These are phyloP conservation scores for Hirtodrosophila duncani DNA, from an alignment of 2,888 invertebrate species.

Conservation along the genomic window DNA sequence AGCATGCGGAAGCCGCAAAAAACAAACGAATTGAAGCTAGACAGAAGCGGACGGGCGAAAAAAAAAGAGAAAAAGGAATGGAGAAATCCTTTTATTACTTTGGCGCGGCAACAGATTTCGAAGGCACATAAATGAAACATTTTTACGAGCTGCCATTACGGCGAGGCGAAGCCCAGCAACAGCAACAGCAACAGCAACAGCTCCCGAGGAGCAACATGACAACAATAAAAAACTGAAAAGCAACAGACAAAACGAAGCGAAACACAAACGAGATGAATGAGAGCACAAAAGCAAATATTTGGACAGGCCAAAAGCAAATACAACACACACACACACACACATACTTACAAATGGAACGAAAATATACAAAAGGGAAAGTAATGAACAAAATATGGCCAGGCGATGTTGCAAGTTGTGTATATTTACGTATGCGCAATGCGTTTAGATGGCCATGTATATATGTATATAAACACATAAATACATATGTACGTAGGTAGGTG, in stretches of 20 bases:
- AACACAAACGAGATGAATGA: not conserved
- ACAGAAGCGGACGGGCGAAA: constrained; percentile 12
- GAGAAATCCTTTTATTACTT: constrained; percentile 64
- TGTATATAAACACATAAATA: constrained; percentile 19
- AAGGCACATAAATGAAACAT: constrained; percentile 69
- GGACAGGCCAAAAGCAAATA: constrained; percentile 5
- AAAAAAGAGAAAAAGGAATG: constrained; percentile 1
- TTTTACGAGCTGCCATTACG: constrained; percentile 71
- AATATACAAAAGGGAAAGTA: constrained; percentile 36
- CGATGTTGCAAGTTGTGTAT: constrained; percentile 51
- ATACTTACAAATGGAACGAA: not conserved
- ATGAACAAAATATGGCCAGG: constrained; percentile 46
- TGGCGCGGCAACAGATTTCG: constrained; percentile 65
- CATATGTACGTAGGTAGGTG: too few relatives aligned
- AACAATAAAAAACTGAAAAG: constrained; percentile 33
- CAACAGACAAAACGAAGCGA: constrained; percentile 6
- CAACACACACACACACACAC: constrained; percentile 1
- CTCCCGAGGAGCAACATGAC: constrained; percentile 33
- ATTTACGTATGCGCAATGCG: constrained; percentile 57
- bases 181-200: constrained; percentile 29
- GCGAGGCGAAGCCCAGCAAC: constrained; percentile 48
- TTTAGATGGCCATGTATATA: too few relatives aligned
- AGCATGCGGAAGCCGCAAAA: constrained; percentile 56
- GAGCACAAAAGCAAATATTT: constrained; percentile 12
- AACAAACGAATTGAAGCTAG: constrained; percentile 14